phyloP scores from a whole-genome alignment of 1,140 invertebrate species.

The Apis mellifera region Amel_HAv3.1 CM009932.2:3922001-3922500 shows the following conservation, averaged over 20 bases:
- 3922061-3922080: slow-evolving; percentile 92
- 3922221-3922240: slow-evolving; percentile 30
- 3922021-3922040: slow-evolving; percentile 81
- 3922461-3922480: slow-evolving; percentile 26
- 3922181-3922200: slow-evolving; percentile 58
- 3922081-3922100: slow-evolving; percentile 97
- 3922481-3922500: background rate
- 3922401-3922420: slow-evolving; percentile 4
- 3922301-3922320: slow-evolving; percentile 88
- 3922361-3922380: background rate
- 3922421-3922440: background rate
- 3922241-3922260: slow-evolving; percentile 87
- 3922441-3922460: slow-evolving; percentile 18
- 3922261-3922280: slow-evolving; percentile 94
- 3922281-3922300: slow-evolving; percentile 91
- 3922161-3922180: slow-evolving; percentile 85
- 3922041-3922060: slow-evolving; percentile 87
- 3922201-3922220: slow-evolving; percentile 35
- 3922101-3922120: slow-evolving; percentile 91
- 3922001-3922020: slow-evolving; percentile 41
- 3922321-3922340: slow-evolving; percentile 87
- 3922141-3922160: slow-evolving; percentile 92
- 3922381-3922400: background rate
- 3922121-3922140: slow-evolving; percentile 94
- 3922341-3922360: slow-evolving; percentile 80